Evolutionary conservation across 2,113 vertebrate genomes (phyloP).

Genomic region (Lagopus leucura): DNA sequence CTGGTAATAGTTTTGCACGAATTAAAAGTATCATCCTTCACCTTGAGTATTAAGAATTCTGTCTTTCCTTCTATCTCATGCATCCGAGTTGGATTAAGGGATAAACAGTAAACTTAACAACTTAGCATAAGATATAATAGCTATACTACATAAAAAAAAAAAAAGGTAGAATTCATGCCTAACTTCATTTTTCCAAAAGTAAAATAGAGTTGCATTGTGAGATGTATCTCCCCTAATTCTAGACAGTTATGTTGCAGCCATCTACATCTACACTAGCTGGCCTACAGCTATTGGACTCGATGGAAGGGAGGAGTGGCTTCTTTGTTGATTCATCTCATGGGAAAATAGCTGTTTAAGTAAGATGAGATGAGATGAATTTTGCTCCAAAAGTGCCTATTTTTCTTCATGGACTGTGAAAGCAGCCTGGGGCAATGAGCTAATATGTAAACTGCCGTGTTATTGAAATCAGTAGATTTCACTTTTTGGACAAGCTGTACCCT

Average conservation of each 20-base stretch:
- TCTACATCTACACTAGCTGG: not conserved
- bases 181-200: not conserved
- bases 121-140: not conserved
- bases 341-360: constrained; percentile 10
- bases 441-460: not conserved
- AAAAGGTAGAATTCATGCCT: not conserved
- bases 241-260: not conserved
- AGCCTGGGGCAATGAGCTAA: not conserved
- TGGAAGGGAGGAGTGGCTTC: not conserved
- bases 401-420: not conserved
- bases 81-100: not conserved
- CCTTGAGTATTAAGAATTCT: not conserved
- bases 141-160: not conserved
- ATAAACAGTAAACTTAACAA: not conserved
- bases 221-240: not conserved
- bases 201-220: not conserved
- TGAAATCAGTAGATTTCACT: not conserved
- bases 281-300: not conserved
- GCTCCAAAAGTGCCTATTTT: not conserved
- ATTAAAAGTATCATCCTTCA: not conserved
- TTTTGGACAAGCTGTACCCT: not conserved
- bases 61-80: not conserved
- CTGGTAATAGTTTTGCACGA: not conserved
- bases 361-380: not conserved
- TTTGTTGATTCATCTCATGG: not conserved